These are phyloP conservation scores for Anaspis maculata DNA, from an alignment of 2,888 invertebrate species.

Conservation along the genomic window DNA sequence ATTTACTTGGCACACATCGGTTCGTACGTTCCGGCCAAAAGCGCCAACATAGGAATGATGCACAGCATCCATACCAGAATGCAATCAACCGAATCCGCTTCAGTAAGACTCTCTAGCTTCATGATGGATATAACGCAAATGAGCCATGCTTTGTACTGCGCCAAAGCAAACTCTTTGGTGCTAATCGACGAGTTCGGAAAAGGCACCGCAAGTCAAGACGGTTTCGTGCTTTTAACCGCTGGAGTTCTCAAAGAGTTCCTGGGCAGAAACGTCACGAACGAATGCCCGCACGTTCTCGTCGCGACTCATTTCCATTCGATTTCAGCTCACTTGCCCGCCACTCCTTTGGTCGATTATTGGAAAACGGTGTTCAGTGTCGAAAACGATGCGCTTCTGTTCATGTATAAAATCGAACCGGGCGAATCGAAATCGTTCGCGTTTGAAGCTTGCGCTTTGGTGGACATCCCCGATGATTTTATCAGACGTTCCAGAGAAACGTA, in stretches of 20 bases:
- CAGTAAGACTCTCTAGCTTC: constrained; percentile 75
- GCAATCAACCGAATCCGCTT: constrained; percentile 67
- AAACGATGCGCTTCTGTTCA: constrained; percentile 51
- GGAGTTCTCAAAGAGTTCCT: constrained; percentile 62
- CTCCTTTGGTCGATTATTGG: constrained; percentile 35
- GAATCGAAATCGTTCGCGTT: constrained; percentile 57
- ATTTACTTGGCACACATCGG: constrained; percentile 84
- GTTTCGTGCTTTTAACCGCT: constrained; percentile 57
- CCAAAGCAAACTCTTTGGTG: constrained; percentile 59
- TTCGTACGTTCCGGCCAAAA: constrained; percentile 76
- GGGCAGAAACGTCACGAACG: constrained; percentile 33
- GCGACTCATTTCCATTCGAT: constrained; percentile 73
- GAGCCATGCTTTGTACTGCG: constrained; percentile 54
- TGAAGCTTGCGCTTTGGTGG: constrained; percentile 54
- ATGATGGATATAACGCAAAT: constrained; percentile 79
- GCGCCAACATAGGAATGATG: constrained; percentile 62
- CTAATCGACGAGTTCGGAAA: constrained; percentile 87
- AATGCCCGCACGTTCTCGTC: constrained; percentile 67
- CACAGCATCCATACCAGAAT: constrained; percentile 70
- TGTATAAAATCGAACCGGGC: constrained; percentile 58
- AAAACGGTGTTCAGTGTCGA: constrained; percentile 32
- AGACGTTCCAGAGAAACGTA: too few relatives aligned
- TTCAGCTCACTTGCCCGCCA: constrained; percentile 48
- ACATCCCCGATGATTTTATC: constrained; percentile 47
- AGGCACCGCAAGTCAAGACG: constrained; percentile 71